Evolutionary conservation across 2,797 vertebrate genomes (phyloP), one percentile per base, ranked within the genome.

Genomic region (Octomys mimax): DNA sequence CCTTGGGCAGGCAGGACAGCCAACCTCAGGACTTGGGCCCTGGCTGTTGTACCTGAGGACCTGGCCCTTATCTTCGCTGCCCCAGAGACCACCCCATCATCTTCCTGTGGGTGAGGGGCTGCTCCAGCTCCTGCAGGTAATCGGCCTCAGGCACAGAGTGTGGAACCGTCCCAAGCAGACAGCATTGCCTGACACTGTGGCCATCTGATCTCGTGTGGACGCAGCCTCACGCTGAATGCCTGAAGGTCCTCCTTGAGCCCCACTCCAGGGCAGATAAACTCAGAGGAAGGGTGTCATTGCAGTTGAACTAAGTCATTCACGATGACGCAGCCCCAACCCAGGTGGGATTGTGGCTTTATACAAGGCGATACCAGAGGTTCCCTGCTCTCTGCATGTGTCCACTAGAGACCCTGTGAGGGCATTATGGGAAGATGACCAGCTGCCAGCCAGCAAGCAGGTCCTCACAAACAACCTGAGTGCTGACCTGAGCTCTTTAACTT

Each of bases 111-210:
- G 33, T 6, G 16, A 46, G 10, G 6, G 57, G 16, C 73, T 31
- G 16, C 1, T 8, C 19, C 52, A n/a, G 0, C 57, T 5, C 4
- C 82, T 78, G 61, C 71, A 61, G 6, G 9, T 3, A 7, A 57
- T 5, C 42, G 49, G 16, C 13, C 16, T 14, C 12, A 9, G 22
- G 18, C 39, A 26, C 9, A 68, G 24, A 18, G 6, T 46, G 22
- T 33, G 2, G 42, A 39, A 26, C 33, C 39, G 24, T 59, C 6
- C 7, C 36, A 1, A 42, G 12, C 28, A 19, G 39, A 75, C 5
- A 4, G 24, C 1, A 1, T 2, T 16, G 2, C 57, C 68, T 31
- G 4, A 2, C 18, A 28, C 21, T 2, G 0, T 36, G 59, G 46
- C 18, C 36, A 26, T 18, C 9, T 12, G 21, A 8, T 11, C n/a